Percentiles rank a stretch among this genome's conserved stretches.
These are phyloP conservation scores for Gymnoscopelus microlampas DNA, from an alignment of 2,797 vertebrate species.

Conservation along the genomic window DNA sequence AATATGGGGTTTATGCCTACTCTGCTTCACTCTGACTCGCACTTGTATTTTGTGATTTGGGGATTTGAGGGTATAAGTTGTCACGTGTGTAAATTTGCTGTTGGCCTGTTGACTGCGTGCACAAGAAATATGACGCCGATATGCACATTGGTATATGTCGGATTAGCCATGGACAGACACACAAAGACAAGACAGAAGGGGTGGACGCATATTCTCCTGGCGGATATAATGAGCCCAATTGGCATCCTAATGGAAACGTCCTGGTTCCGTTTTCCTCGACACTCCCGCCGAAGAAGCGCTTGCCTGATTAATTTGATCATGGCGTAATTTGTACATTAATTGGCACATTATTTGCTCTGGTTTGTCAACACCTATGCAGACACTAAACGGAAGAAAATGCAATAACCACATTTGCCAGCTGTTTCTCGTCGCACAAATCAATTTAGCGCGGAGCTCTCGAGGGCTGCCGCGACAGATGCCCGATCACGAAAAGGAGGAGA, in stretches of 20 bases:
- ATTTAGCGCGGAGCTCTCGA: slow-evolving; percentile 74
- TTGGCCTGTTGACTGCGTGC: no score
- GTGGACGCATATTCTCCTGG: neutral
- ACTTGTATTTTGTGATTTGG: no score
- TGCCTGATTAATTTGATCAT: slow-evolving; percentile 71
- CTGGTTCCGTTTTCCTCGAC: slow-evolving; percentile 44
- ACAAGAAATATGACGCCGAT: neutral
- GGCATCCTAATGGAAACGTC: slow-evolving; percentile 37
- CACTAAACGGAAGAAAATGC: slow-evolving; percentile 76
- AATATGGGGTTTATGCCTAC: no score
- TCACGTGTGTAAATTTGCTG: no score
- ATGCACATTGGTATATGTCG: no score
- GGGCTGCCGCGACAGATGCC: slow-evolving; percentile 80
- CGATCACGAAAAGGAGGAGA: slow-evolving; percentile 61
- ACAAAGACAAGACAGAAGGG: no score
- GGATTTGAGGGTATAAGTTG: no score
- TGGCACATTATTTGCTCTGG: slow-evolving; percentile 70
- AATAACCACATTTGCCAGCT: slow-evolving; percentile 80
- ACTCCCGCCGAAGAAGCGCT: slow-evolving; percentile 40
- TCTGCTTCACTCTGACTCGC: no score
- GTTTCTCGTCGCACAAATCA: slow-evolving; percentile 73
- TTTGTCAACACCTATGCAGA: slow-evolving; percentile 77
- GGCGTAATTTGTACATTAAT: slow-evolving; percentile 74
- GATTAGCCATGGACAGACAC: no score
- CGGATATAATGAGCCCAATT: slow-evolving; percentile 23